Conservation (phyloP, 2,888 invertebrate genomes). For the Electrophaes corylata region DNA sequence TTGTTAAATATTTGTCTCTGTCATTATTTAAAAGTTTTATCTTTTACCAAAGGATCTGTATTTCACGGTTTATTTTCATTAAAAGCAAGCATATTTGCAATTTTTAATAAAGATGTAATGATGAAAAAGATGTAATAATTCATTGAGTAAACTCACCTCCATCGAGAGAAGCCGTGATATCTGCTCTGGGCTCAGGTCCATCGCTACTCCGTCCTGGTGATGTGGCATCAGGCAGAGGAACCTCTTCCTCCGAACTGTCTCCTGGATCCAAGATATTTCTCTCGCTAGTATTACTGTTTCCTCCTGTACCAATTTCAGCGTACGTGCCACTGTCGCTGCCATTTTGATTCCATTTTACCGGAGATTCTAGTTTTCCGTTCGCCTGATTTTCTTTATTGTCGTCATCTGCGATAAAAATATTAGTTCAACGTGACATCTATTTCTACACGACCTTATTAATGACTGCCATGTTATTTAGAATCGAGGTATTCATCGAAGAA, state of each 20-base stretch:
- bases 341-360: conserved; percentile 78
- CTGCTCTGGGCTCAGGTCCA: conserved; percentile 77
- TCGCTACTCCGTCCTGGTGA: conserved; percentile 79
- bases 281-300: conserved; percentile 73
- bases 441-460: conserved; percentile 7
- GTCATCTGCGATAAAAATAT: conserved; percentile 57
- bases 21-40: conserved; percentile 23
- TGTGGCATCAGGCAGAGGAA: conserved; percentile 75
- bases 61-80: conserved; percentile 7
- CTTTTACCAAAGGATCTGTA: conserved; percentile 10
- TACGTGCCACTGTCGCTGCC: conserved; percentile 81
- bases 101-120: background rate
- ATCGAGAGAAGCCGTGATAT: conserved; percentile 76
- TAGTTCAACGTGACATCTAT: conserved; percentile 13
- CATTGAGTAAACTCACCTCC: conserved; percentile 56
- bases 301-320: conserved; percentile 79
- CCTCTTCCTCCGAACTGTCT: conserved; percentile 80
- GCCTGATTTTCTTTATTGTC: conserved; percentile 81
- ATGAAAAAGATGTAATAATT: too few relatives aligned
- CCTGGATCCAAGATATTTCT: conserved; percentile 77
- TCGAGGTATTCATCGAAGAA: conserved; percentile 8
- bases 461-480: conserved; percentile 8
- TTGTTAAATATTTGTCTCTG: conserved; percentile 27
- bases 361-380: conserved; percentile 78
- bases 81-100: background rate